Percentiles rank a stretch among this genome's conserved stretches.
Conservation (phyloP, 2,888 invertebrate species). For the Oeneis ivallda region DNA sequence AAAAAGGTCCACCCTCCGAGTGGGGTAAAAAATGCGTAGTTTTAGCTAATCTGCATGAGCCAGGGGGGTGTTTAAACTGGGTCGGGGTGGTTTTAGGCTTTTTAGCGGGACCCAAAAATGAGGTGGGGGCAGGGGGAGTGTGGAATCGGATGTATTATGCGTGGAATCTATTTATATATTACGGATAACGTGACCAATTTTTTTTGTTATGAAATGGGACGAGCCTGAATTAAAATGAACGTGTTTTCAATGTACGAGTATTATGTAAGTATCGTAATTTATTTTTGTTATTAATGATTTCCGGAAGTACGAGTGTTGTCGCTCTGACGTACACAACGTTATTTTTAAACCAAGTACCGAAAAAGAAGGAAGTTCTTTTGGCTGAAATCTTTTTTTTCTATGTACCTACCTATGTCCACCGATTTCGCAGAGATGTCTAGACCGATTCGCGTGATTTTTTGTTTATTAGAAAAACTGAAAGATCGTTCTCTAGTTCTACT, state of each 20-base stretch:
- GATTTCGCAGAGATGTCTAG: too few species aligned
- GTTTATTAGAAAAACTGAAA: too few species aligned
- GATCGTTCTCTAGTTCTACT: too few species aligned
- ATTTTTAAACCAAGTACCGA: too few species aligned
- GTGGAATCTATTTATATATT: constrained; percentile 79
- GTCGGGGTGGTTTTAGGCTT: constrained; percentile 74
- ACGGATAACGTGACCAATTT: constrained; percentile 43
- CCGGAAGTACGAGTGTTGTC: background rate
- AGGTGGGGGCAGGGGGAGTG: constrained; percentile 62
- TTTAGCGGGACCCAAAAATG: constrained; percentile 80
- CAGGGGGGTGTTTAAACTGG: constrained; percentile 66
- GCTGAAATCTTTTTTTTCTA: too few species aligned
- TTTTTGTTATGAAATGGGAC: constrained; percentile 39
- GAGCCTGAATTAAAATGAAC: constrained; percentile 5
- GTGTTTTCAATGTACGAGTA: background rate
- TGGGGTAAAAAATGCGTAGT: constrained; percentile 85
- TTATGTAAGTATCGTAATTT: background rate
- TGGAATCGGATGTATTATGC: constrained; percentile 78
- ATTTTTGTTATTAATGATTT: background rate
- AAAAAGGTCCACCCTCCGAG: constrained; percentile 65
- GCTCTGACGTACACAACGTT: background rate
- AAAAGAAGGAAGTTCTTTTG: too few species aligned
- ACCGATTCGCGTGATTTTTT: too few species aligned
- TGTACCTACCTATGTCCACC: too few species aligned
- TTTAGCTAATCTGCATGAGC: constrained; percentile 84